These are phyloP conservation scores for Abrostola tripartita DNA, from an alignment of 2,888 invertebrate species.

Conservation along the genomic window DNA sequence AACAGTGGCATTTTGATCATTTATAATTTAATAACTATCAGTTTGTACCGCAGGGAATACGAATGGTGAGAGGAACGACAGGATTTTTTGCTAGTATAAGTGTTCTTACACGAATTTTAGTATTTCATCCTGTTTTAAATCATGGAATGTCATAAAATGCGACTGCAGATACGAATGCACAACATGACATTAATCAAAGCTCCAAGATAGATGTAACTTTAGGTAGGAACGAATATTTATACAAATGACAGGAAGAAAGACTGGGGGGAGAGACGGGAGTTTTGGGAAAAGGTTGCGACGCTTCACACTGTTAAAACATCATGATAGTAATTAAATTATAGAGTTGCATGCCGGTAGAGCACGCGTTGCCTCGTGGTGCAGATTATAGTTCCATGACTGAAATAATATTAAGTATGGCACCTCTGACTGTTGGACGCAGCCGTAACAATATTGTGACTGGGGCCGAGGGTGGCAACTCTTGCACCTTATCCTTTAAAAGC, in stretches of 20 bases:
- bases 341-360: constrained; percentile 41
- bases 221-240: too few relatives aligned
- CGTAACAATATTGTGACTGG: constrained; percentile 61
- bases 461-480: constrained; percentile 34
- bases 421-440: constrained; percentile 57
- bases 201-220: too few relatives aligned
- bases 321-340: constrained; percentile 51
- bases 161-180: too few relatives aligned
- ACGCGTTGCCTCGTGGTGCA: constrained; percentile 61
- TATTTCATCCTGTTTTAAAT: not conserved
- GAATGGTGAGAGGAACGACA: not conserved
- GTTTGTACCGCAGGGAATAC: not conserved
- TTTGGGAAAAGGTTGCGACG: too few relatives aligned
- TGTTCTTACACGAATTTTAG: not conserved
- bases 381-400: constrained; percentile 64
- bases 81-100: not conserved
- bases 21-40: constrained; percentile 52
- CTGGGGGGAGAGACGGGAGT: too few relatives aligned
- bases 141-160: not conserved
- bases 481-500: constrained; percentile 12
- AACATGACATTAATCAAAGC: too few relatives aligned
- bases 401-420: constrained; percentile 62
- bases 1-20: constrained; percentile 49
- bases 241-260: too few relatives aligned
- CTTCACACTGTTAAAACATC: not conserved